Evolutionary conservation across 2,113 vertebrate species (phyloP).

Genomic region (Sus scrofa): DNA sequence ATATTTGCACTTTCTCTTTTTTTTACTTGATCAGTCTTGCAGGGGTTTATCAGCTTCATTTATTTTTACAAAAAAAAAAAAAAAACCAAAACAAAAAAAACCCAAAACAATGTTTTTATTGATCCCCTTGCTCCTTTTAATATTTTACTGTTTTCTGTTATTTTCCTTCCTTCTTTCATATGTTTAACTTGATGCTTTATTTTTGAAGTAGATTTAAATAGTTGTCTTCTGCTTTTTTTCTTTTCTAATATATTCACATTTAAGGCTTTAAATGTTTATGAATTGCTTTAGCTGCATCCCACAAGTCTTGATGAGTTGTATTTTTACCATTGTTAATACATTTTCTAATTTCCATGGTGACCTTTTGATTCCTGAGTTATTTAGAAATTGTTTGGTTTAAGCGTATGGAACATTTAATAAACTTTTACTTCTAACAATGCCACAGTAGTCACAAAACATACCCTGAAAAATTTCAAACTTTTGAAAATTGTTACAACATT

Average conservation of each 20-base stretch:
- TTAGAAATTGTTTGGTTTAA: background rate
- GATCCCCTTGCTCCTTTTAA: background rate
- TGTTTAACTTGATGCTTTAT: conserved; percentile 21
- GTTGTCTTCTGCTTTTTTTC: background rate
- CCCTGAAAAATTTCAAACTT: conserved; percentile 4
- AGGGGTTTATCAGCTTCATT: background rate
- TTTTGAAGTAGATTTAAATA: conserved; percentile 27
- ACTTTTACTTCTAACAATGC: conserved; percentile 17
- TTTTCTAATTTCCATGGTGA: conserved; percentile 20
- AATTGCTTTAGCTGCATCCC: background rate
- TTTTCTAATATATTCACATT: background rate
- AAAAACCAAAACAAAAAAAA: too few species aligned
- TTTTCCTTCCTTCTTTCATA: background rate
- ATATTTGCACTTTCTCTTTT: background rate
- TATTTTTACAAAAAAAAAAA: background rate
- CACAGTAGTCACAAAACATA: background rate
- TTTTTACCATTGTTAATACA: conserved; percentile 18
- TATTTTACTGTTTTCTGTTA: background rate
- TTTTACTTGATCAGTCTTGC: background rate
- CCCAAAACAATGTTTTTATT: background rate
- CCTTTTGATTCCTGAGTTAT: background rate
- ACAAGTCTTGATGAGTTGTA: background rate
- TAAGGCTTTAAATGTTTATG: conserved; percentile 24
- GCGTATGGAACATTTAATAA: background rate
- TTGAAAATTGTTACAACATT: conserved; percentile 3